Conservation (phyloP, 53 echinoderm and acorn worm genomes). For the Apostichopus leukothele region DNA sequence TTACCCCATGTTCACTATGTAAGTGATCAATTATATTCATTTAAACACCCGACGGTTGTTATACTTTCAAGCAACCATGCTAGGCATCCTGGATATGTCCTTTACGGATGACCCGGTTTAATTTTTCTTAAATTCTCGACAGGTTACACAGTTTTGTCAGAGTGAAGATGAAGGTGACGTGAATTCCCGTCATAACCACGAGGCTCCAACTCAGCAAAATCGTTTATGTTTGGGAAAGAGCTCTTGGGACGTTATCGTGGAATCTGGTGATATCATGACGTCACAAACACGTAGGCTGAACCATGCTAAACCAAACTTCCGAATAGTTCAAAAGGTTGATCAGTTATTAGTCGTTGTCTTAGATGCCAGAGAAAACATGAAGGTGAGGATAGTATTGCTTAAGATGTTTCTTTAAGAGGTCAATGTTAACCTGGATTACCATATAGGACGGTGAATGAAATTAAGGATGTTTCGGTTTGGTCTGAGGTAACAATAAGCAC, state of each 20-base stretch:
- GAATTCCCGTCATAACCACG: conserved; percentile 54
- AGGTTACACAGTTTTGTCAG: conserved; percentile 76
- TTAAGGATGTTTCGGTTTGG: no score
- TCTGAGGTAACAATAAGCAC: no score
- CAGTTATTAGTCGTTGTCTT: conserved; percentile 50
- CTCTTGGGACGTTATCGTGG: conserved; percentile 83
- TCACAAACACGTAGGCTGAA: not conserved
- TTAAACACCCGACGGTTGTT: no score
- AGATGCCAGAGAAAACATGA: conserved; percentile 58
- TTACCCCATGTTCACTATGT: no score
- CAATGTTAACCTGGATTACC: no score
- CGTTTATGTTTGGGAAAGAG: conserved; percentile 64
- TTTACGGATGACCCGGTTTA: no score
- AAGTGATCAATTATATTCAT: no score
- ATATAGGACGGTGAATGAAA: no score
- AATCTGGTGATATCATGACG: conserved; percentile 53
- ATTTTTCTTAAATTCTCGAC: not conserved
- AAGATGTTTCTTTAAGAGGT: no score
- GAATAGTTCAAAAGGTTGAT: conserved; percentile 30
- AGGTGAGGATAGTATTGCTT: conserved; percentile 9
- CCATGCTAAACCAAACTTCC: conserved; percentile 41
- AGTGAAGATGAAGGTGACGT: conserved; percentile 61
- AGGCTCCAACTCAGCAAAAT: conserved; percentile 73
- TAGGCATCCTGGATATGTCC: no score
- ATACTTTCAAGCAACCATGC: no score